Percentiles rank a stretch among this genome's conserved stretches.
These are phyloP conservation scores for Amphipoea lucens DNA, from an alignment of 2,888 invertebrate species.

Conservation along the genomic window DNA sequence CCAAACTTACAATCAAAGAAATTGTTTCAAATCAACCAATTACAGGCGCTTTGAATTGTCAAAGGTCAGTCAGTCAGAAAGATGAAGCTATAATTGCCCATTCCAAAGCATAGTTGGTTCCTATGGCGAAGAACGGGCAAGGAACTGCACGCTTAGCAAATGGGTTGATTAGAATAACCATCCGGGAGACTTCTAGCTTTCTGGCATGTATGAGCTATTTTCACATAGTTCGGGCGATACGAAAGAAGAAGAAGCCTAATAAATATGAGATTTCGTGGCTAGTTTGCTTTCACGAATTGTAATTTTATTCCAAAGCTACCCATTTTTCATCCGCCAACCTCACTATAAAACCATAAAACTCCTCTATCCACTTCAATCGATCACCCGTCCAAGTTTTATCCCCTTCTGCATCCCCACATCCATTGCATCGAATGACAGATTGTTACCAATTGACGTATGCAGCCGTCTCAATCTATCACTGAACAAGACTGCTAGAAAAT, in stretches of 20 bases:
- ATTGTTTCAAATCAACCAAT: too few species aligned
- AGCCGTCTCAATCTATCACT: slow-evolving; percentile 53
- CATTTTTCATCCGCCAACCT: slow-evolving; percentile 18
- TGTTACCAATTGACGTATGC: slow-evolving; percentile 54
- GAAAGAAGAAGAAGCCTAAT: not conserved
- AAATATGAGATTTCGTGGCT: too few species aligned
- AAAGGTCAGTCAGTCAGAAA: not conserved
- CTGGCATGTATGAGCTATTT: too few species aligned
- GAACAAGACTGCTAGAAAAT: slow-evolving; percentile 35
- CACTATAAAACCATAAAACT: slow-evolving; percentile 26
- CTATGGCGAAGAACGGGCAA: not conserved
- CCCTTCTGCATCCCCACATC: slow-evolving; percentile 31
- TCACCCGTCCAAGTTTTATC: slow-evolving; percentile 37
- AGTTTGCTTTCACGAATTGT: not conserved
- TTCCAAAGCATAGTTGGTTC: not conserved
- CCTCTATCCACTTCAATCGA: slow-evolving; percentile 38
- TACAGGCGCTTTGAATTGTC: not conserved
- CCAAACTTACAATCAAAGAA: not conserved
- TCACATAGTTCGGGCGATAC: not conserved
- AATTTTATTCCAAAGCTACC: not conserved
- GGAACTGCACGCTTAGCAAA: not conserved
- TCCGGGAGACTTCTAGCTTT: too few species aligned
- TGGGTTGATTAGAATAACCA: too few species aligned
- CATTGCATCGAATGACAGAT: slow-evolving; percentile 57
- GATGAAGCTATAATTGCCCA: not conserved